Conservation (phyloP, 2,113 vertebrate species). For the Girardinichthys multiradiatus region DNA sequence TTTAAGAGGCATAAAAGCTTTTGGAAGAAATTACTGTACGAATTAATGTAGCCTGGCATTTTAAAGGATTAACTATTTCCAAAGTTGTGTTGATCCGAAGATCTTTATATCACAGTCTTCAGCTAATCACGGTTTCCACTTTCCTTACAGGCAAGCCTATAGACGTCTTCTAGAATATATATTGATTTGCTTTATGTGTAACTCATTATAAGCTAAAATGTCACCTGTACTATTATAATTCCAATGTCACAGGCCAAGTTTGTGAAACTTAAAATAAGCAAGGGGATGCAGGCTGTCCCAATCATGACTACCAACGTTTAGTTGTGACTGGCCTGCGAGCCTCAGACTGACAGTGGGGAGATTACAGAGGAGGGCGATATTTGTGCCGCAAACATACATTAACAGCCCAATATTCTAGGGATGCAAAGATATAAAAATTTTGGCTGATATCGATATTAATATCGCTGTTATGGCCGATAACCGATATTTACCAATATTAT, state of each 20-base stretch:
- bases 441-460: too few species aligned
- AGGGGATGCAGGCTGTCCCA: slow-evolving; percentile 39
- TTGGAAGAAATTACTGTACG: too few species aligned
- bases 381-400: slow-evolving; percentile 41
- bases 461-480: too few species aligned
- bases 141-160: not conserved
- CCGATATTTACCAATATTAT: too few species aligned
- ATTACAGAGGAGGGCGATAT: slow-evolving; percentile 78
- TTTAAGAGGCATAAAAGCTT: not conserved
- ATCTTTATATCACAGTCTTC: not conserved
- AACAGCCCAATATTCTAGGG: not conserved
- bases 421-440: too few species aligned
- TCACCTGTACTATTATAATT: slow-evolving; percentile 43
- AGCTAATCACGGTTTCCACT: slow-evolving; percentile 2
- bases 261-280: slow-evolving; percentile 65
- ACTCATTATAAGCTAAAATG: slow-evolving; percentile 35
- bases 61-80: slow-evolving; percentile 9
- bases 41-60: not conserved
- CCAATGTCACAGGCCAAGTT: slow-evolving; percentile 35
- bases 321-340: slow-evolving; percentile 40
- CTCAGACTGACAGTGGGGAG: slow-evolving; percentile 47
- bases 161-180: slow-evolving; percentile 1
- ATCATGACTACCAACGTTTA: slow-evolving; percentile 61
- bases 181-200: slow-evolving; percentile 7
- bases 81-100: not conserved